Evolutionary conservation across 2,888 invertebrate species (phyloP).

Genomic region (Oscheius sp.): DNA sequence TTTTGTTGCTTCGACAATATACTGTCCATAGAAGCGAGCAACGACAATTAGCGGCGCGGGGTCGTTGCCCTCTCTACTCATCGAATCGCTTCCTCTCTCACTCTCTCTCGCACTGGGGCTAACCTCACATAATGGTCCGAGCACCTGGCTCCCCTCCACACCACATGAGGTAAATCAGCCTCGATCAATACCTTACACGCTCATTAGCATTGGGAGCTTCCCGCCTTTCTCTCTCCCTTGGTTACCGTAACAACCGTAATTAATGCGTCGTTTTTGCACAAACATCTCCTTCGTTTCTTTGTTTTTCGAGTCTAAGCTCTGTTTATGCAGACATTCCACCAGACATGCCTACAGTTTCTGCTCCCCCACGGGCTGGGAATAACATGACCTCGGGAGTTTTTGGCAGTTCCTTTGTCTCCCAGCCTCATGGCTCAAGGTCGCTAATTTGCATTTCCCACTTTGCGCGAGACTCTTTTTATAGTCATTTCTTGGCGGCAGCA

Average conservation of each 20-base stretch:
- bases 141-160: conserved; percentile 23
- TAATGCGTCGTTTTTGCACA: background rate
- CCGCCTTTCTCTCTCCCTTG: background rate
- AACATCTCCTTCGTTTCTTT: background rate
- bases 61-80: conserved; percentile 22
- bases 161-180: conserved; percentile 29
- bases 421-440: conserved; percentile 19
- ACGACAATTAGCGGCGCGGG: too few relatives aligned
- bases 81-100: conserved; percentile 28
- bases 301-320: too few relatives aligned
- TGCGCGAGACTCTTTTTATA: conserved; percentile 6
- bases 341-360: too few relatives aligned
- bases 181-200: conserved; percentile 27
- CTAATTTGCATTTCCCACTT: conserved; percentile 28
- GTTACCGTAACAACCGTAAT: background rate
- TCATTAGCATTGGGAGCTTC: conserved; percentile 27
- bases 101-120: too few relatives aligned
- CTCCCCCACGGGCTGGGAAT: too few relatives aligned
- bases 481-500: background rate
- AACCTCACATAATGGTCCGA: conserved; percentile 18
- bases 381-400: background rate
- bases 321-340: too few relatives aligned
- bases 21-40: too few relatives aligned
- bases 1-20: conserved; percentile 2
- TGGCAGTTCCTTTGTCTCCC: conserved; percentile 8